Conservation (phyloP, 1,140 invertebrate genomes). For the Lucilia cuprina region DNA sequence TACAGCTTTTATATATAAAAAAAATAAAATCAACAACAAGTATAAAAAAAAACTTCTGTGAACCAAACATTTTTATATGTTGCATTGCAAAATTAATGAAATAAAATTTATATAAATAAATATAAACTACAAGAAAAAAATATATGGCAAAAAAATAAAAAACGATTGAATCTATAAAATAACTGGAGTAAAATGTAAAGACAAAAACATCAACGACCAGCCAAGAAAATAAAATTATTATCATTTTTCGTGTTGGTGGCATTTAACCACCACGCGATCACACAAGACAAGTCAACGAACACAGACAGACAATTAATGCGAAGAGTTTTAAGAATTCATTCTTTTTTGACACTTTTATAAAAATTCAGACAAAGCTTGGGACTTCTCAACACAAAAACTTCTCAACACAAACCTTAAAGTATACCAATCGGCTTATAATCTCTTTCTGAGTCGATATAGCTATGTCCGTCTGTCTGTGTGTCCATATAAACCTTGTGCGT, state of each 20-base stretch:
- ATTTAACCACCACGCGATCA: constrained; percentile 34
- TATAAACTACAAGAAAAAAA: constrained; percentile 34
- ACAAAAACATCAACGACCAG: constrained; percentile 18
- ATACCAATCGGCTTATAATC: too few relatives aligned
- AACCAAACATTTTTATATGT: constrained; percentile 31
- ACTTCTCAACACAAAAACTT: too few relatives aligned
- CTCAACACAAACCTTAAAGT: too few relatives aligned
- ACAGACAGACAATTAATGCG: not conserved
- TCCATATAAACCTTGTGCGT: too few relatives aligned
- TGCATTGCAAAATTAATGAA: constrained; percentile 27
- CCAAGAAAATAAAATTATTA: constrained; percentile 32
- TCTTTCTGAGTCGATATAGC: too few relatives aligned
- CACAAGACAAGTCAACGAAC: constrained; percentile 25
- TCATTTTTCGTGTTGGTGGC: constrained; percentile 34
- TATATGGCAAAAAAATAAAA: not conserved
- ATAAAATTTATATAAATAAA: constrained; percentile 53
- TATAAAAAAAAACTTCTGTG: constrained; percentile 19
- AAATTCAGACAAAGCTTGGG: too few relatives aligned
- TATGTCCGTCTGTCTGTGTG: too few relatives aligned
- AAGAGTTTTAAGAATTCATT: too few relatives aligned
- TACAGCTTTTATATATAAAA: not conserved
- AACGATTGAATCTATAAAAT: constrained; percentile 7
- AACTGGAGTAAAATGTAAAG: constrained; percentile 38
- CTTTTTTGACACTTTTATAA: too few relatives aligned
- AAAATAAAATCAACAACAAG: constrained; percentile 9